Conservation (phyloP, 23 tunicate genomes). For the Clavelina lepadiformis region DNA sequence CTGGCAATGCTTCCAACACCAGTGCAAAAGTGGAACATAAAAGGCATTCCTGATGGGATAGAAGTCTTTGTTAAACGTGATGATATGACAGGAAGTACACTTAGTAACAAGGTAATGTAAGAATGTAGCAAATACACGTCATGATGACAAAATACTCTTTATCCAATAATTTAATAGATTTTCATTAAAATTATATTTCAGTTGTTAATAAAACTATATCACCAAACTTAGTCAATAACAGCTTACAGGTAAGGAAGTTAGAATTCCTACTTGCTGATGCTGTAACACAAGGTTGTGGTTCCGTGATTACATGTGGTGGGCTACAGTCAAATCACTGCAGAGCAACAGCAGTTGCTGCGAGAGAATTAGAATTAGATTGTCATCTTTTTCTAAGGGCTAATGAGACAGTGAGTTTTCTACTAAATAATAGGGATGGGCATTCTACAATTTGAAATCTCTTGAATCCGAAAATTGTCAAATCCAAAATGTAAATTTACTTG, state of each 20-base stretch:
- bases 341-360: conserved; percentile 84
- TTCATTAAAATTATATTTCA: background rate
- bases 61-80: conserved; percentile 39
- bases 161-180: too few relatives aligned
- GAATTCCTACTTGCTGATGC: conserved; percentile 89
- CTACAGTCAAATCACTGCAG: conserved; percentile 89
- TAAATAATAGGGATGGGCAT: background rate
- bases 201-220: background rate
- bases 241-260: conserved; percentile 63
- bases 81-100: conserved; percentile 42
- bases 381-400: conserved; percentile 60
- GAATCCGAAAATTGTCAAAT: too few relatives aligned
- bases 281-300: conserved; percentile 37
- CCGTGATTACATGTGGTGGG: conserved; percentile 78
- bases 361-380: conserved; percentile 70
- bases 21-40: conserved; percentile 27
- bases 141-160: too few relatives aligned
- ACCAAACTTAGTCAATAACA: too few relatives aligned
- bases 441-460: background rate
- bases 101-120: conserved; percentile 41
- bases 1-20: conserved; percentile 50
- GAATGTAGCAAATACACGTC: background rate
- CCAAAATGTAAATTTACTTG: too few relatives aligned
- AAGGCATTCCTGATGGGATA: conserved; percentile 9
- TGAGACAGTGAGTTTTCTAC: conserved; percentile 10